Evolutionary conservation across 2,797 vertebrate species (phyloP).

Genomic region (Poecilia velifera): DNA sequence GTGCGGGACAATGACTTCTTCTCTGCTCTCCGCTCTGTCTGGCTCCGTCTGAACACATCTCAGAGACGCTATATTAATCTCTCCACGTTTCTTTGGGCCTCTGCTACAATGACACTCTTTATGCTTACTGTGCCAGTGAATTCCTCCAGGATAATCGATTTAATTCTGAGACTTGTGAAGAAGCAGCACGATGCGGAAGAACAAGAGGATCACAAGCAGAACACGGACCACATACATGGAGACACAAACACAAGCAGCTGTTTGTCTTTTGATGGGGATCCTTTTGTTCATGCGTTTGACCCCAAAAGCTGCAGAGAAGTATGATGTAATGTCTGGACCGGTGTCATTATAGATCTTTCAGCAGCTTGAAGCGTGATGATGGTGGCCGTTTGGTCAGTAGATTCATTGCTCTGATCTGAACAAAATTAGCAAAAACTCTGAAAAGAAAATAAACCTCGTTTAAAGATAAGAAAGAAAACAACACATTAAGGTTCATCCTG

Average conservation of each 20-base stretch:
- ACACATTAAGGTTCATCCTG: no score
- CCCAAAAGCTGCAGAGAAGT: slow-evolving; percentile 12
- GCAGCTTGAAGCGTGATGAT: neutral
- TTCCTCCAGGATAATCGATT: slow-evolving; percentile 73
- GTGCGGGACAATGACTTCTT: slow-evolving; percentile 74
- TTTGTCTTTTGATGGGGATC: slow-evolving; percentile 43
- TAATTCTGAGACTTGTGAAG: slow-evolving; percentile 61
- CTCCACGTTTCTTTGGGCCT: slow-evolving; percentile 71
- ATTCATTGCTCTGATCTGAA: slow-evolving; percentile 16
- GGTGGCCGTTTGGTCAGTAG: neutral
- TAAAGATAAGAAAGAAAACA: neutral
- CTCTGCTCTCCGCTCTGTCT: slow-evolving; percentile 55
- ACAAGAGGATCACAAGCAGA: slow-evolving; percentile 45
- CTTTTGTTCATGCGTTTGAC: slow-evolving; percentile 27
- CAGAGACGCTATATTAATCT: slow-evolving; percentile 73
- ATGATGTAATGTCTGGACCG: slow-evolving; percentile 28
- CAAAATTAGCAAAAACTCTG: neutral
- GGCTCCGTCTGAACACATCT: slow-evolving; percentile 64
- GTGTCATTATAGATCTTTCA: slow-evolving; percentile 19
- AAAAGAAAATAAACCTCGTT: neutral
- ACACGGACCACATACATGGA: slow-evolving; percentile 45
- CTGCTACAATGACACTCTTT: slow-evolving; percentile 76
- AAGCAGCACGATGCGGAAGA: slow-evolving; percentile 55
- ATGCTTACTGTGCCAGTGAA: slow-evolving; percentile 64
- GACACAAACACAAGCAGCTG: slow-evolving; percentile 43